Base-by-base conservation (phyloP, 2,888 invertebrate genomes). In the Plutella xylostella region DNA sequence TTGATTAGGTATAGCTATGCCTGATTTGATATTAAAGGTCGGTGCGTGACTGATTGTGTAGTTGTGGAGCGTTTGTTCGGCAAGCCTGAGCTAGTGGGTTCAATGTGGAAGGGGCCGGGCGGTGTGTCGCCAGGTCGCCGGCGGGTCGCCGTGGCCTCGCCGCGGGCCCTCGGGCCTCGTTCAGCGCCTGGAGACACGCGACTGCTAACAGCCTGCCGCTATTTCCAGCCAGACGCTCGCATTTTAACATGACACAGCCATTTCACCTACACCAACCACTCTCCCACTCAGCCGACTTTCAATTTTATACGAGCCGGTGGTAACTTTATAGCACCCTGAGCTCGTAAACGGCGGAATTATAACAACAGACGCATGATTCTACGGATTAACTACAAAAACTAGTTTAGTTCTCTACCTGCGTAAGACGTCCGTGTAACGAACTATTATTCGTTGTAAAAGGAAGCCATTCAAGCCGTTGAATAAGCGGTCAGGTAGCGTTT, bases 401-500 rank as follows among this genome's bases (percentile, higher is more conserved):
- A 43, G 43, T 43, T 37, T 59, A 61, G 60, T 58, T 56, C 49
- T 62, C 66, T 79, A 79, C 78, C 79, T 78, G 79, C 58, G 49
- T 55, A 60, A 61, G 57, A 54, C 55, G 58, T 53, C 59, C 56
- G 58, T 22, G 39, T 42, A 53, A 58, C 61, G 63, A 66, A 63
- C 50, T 62, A 61, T 65, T 63, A 69, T 19, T 42, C 20, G 19
- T 75, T 62, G 60, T 65, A 58, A 62, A 61, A 66, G 63, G 77
- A 76, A 78, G 67, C 73, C 72, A 73, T 75, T 73, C 68, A 73
- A 72, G 61, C 57, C 60, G 63, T 69, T 68, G 65, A 70, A 72
- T 68, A 70, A 65, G 64, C 66, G 66, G 63, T 69, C 79, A 80
- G 80, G 79, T 79, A 80, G 74, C 71, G 69, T 75, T 73, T 72